Percentiles rank a stretch among this genome's conserved stretches.
phyloP scores from a whole-genome alignment of 2,113 vertebrate species.

The Rhea pennata region DNA sequence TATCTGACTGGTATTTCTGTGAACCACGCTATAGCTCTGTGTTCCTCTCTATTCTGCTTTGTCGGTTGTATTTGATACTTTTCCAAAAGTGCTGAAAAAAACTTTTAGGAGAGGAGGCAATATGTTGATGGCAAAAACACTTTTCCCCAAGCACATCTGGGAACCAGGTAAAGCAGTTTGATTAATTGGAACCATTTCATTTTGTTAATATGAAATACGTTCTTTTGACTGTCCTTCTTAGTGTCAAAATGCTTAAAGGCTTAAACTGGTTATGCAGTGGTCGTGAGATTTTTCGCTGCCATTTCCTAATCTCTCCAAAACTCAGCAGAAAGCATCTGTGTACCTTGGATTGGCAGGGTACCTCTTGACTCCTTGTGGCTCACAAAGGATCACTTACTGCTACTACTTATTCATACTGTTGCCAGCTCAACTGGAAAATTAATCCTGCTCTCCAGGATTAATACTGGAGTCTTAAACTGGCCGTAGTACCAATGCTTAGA shows the following conservation, averaged over 20 bases:
- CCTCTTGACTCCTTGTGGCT: neutral
- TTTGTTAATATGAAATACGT: neutral
- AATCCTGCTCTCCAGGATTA: neutral
- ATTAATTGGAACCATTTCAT: neutral
- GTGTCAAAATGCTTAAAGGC: neutral
- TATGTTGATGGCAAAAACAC: neutral
- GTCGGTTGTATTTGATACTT: neutral
- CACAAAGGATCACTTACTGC: neutral
- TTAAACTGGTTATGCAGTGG: neutral
- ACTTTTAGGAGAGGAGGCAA: neutral
- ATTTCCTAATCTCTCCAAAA: conserved; percentile 55
- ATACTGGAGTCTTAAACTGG: neutral
- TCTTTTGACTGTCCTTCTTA: neutral
- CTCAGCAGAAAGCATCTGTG: conserved; percentile 38
- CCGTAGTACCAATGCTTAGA: rapidly evolving
- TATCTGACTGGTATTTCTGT: neutral
- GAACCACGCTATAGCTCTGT: neutral
- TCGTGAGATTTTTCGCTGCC: conserved; percentile 57
- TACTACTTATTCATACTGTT: neutral
- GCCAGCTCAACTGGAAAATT: neutral
- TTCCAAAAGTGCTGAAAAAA: neutral
- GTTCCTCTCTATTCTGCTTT: neutral
- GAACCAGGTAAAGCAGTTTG: neutral
- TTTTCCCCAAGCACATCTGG: neutral
- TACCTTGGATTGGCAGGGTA: neutral